phyloP scores from a whole-genome alignment of 1,140 invertebrate genomes.

The Plodia interpunctella region DNA sequence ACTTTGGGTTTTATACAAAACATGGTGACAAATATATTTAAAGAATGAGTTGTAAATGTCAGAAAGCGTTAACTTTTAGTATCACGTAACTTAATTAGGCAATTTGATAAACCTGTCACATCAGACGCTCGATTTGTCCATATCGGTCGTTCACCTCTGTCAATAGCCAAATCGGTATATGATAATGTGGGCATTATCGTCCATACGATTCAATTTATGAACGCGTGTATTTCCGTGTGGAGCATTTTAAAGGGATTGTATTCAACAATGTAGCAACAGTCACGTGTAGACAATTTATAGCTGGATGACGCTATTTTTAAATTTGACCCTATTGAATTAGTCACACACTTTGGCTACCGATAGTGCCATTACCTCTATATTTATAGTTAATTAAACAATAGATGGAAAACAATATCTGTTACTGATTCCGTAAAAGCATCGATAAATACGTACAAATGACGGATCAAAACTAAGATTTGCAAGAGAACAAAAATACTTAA shows the following conservation, averaged over 20 bases:
- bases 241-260: constrained; percentile 2
- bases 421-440: background rate
- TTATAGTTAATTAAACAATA: background rate
- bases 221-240: constrained; percentile 2
- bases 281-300: background rate
- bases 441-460: background rate
- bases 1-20: background rate
- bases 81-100: constrained; percentile 2
- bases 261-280: background rate
- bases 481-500: too few relatives aligned
- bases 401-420: background rate
- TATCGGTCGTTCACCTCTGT: constrained; percentile 10
- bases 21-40: background rate
- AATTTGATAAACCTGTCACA: constrained; percentile 5
- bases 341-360: background rate
- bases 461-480: background rate
- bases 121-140: background rate
- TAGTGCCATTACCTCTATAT: background rate
- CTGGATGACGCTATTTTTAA: background rate
- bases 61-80: background rate
- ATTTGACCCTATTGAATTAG: constrained; percentile 2
- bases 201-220: constrained; percentile 10
- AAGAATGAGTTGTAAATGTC: background rate
- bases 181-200: constrained; percentile 8
- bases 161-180: background rate